phyloP scores from a whole-genome alignment of 2,797 vertebrate genomes.

The Borostomias antarcticus region DNA sequence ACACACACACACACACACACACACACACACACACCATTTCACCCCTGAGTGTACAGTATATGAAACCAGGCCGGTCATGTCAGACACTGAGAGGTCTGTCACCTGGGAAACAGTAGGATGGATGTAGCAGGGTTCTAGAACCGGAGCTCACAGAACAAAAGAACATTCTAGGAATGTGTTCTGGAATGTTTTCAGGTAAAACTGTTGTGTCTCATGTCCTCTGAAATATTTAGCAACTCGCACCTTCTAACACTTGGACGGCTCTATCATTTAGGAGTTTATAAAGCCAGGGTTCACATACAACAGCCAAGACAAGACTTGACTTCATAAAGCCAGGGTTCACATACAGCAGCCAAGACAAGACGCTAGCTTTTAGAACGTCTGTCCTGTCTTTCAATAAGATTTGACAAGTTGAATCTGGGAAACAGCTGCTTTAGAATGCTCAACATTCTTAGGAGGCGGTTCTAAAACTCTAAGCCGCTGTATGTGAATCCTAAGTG shows the following conservation, averaged over 20 bases:
- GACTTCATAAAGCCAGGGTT: no score
- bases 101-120: conserved; percentile 20
- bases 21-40: conserved; percentile 20
- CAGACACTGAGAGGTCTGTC: conserved; percentile 1
- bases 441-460: no score
- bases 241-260: conserved; percentile 18
- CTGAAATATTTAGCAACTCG: background rate
- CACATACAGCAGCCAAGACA: no score
- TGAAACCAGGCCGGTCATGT: no score
- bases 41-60: conserved; percentile 56
- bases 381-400: no score
- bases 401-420: no score
- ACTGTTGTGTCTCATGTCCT: background rate
- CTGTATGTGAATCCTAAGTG: no score
- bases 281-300: no score
- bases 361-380: no score
- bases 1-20: conserved; percentile 28
- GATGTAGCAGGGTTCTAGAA: conserved; percentile 30
- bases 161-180: conserved; percentile 18
- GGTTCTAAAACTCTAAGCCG: no score
- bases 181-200: conserved; percentile 18
- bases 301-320: no score
- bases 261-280: conserved; percentile 4
- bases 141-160: conserved; percentile 10
- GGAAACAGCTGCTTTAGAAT: no score